Evolutionary conservation across 2,888 invertebrate species (phyloP), one percentile per base, ranked within the genome.

Genomic region (Pyrrhia umbra): DNA sequence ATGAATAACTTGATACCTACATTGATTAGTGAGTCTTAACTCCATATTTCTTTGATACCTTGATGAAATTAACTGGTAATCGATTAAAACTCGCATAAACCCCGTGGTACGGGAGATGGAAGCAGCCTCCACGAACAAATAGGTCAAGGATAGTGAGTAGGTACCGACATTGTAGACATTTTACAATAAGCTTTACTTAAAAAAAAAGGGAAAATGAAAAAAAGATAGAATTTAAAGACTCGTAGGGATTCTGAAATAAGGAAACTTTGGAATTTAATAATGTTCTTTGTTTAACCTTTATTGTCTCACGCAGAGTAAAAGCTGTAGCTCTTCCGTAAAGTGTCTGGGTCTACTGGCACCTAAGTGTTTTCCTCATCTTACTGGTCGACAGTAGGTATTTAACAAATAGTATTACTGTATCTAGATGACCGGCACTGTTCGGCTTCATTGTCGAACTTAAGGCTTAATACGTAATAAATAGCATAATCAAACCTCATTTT

Each of bases 131-230:
- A 52, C 45, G 45, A 34, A n/a, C 27, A 90, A 83, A 69, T 85
- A 79, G 89, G 90, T 88, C 89, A 90, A 89, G 90, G 90, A 79
- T 83, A 49, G 45, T n/a, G 20, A 10, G 42, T 40, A 8, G 58
- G 65, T 49, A 68, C n/a, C n/a, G n/a, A n/a, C 77, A 75, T 75
- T 65, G 77, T 61, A 64, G 70, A 68, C 60, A 52, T 64, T 73
- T 71, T 69, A 75, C 71, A 75, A 59, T 59, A 34, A 37, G 9
- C 45, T 49, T 43, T 57, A n/a, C 58, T 25, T 9, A 27, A 49
- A 23, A 58, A 63, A 60, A 62, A 21, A 50, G 42, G 46, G 16
- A 21, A 43, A 43, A 27, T 39, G 42, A 34, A 34, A 34, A 9
- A 47, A 43, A 13, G 34, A 25, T n/a, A 34, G 27, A 52, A 43